Conservation (phyloP, 2,797 vertebrate genomes). For the Falco concolor region DNA sequence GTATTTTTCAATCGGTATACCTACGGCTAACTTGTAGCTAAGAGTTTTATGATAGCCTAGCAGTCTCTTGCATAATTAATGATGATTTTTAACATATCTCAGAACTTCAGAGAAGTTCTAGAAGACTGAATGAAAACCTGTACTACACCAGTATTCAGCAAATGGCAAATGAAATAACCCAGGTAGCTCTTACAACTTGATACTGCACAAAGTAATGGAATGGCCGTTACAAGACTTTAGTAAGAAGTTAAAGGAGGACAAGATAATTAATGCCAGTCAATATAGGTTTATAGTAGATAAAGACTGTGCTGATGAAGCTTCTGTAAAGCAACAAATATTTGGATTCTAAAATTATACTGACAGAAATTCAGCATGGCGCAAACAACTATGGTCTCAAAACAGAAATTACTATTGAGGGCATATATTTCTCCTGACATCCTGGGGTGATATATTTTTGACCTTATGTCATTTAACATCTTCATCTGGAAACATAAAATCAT, state of each 20-base stretch:
- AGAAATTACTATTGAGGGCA: not conserved
- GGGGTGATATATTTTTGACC: not conserved
- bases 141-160: not conserved
- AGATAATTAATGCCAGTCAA: not conserved
- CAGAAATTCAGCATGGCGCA: not conserved
- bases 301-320: not conserved
- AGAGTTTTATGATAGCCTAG: not conserved
- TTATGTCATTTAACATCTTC: not conserved
- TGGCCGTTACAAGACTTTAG: not conserved
- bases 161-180: not conserved
- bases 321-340: not conserved
- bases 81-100: not conserved
- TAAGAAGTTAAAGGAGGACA: not conserved
- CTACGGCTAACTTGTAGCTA: not conserved
- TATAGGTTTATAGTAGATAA: not conserved
- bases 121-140: not conserved
- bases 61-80: not conserved
- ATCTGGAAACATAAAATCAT: not conserved
- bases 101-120: not conserved
- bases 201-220: not conserved
- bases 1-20: not conserved
- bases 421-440: not conserved
- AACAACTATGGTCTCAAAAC: not conserved
- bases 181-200: not conserved
- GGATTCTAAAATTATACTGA: not conserved